These are phyloP conservation scores for Nomada hirtipes DNA, from an alignment of 2,888 invertebrate species.

Conservation along the genomic window DNA sequence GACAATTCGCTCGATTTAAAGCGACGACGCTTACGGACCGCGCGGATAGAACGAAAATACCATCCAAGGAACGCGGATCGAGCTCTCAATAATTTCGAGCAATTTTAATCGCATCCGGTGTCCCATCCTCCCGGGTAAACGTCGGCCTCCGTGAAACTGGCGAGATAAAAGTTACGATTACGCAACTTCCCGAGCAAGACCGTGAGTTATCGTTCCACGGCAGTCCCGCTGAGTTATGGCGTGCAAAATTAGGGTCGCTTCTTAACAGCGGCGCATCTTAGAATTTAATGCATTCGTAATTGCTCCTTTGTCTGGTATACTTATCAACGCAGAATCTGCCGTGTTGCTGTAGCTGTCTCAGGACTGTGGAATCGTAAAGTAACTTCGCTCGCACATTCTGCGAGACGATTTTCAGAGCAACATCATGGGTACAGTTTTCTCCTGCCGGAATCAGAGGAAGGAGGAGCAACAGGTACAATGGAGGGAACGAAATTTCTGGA, in stretches of 20 bases:
- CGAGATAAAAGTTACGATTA: conserved; percentile 19
- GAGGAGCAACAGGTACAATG: conserved; percentile 47
- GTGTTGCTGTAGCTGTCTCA: not conserved
- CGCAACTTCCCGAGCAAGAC: not conserved
- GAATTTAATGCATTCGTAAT: conserved; percentile 41
- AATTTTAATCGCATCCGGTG: too few relatives aligned
- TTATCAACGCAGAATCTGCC: conserved; percentile 45
- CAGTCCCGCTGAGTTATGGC: conserved; percentile 6
- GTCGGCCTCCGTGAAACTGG: not conserved
- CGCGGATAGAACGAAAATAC: too few relatives aligned
- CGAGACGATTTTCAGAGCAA: not conserved
- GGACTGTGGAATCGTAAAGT: conserved; percentile 32
- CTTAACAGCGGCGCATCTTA: conserved; percentile 26
- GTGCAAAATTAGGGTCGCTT: conserved; percentile 41
- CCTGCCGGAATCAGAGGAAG: not conserved
- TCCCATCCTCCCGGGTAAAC: not conserved
- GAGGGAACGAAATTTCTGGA: conserved; percentile 20
- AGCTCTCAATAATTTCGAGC: not conserved
- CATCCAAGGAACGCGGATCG: not conserved
- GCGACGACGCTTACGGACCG: not conserved
- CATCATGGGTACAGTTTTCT: conserved; percentile 13
- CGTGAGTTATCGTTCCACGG: not conserved
- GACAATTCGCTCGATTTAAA: not conserved
- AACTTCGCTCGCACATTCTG: not conserved
- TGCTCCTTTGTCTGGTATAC: conserved; percentile 2